phyloP scores from a whole-genome alignment of 1,140 invertebrate genomes.

The Formica selysi region DNA sequence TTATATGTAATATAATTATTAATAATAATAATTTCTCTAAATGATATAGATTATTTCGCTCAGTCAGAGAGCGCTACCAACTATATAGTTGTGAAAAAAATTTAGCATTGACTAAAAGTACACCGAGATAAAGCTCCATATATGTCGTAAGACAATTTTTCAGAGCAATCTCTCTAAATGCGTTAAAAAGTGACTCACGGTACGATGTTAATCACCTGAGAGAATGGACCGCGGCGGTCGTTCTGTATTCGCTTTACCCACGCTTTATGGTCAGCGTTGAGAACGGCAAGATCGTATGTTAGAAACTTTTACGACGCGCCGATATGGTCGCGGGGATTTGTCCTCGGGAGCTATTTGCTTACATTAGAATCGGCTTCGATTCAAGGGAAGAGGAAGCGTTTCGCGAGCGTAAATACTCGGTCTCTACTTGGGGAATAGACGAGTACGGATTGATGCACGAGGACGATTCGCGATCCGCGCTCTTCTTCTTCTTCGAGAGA shows the following conservation, averaged over 20 bases:
- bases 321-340: slow-evolving; percentile 80
- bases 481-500: neutral
- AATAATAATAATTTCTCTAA: neutral
- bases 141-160: neutral
- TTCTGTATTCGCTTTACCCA: slow-evolving; percentile 17
- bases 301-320: slow-evolving; percentile 69
- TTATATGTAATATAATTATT: too few species aligned
- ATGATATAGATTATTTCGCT: neutral
- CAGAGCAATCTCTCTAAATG: neutral
- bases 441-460: slow-evolving; percentile 71
- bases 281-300: slow-evolving; percentile 76
- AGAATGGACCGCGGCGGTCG: slow-evolving; percentile 17
- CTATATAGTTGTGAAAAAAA: neutral
- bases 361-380: slow-evolving; percentile 72
- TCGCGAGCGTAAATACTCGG: slow-evolving; percentile 14
- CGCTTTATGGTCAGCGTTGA: slow-evolving; percentile 62
- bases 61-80: neutral
- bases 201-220: slow-evolving; percentile 37
- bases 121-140: neutral
- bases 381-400: slow-evolving; percentile 43
- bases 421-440: slow-evolving; percentile 57
- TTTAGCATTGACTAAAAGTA: neutral
- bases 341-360: slow-evolving; percentile 81
- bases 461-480: slow-evolving; percentile 50
- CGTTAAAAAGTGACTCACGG: slow-evolving; percentile 9